A percentile compares a stretch with the other conserved stretches of the same genome.
Evolutionary conservation across 92 coral and sea anemone genomes (phyloP).

Genomic region (Parazoanthus atlanticus): DNA sequence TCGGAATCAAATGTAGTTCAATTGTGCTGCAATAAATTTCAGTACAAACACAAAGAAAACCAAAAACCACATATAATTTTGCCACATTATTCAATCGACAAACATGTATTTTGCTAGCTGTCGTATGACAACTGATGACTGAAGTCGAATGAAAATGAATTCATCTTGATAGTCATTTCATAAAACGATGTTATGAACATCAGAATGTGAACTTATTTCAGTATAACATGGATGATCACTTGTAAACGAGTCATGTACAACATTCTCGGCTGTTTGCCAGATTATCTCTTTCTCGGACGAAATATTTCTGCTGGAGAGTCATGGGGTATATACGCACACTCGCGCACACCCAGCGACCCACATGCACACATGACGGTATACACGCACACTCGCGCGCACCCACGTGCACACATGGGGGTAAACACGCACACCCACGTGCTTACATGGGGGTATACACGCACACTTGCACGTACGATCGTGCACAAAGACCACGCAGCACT

Average conservation of each 20-base stretch:
- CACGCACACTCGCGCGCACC: background rate
- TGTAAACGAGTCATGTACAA: background rate
- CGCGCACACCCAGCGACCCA: background rate
- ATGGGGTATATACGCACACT: background rate
- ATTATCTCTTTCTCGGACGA: too few relatives aligned
- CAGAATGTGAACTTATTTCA: background rate
- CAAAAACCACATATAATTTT: too few relatives aligned
- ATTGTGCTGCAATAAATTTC: background rate
- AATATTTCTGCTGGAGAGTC: background rate
- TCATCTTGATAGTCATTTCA: background rate
- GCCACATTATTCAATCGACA: background rate
- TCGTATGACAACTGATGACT: background rate
- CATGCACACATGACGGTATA: too few relatives aligned
- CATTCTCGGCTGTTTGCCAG: background rate
- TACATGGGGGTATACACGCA: background rate
- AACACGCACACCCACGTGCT: too few relatives aligned
- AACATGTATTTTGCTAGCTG: background rate
- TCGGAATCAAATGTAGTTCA: background rate
- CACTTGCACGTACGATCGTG: background rate
- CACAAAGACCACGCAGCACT: too few relatives aligned
- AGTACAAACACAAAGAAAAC: background rate
- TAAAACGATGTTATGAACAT: background rate
- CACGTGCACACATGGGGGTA: background rate
- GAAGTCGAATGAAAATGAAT: background rate
- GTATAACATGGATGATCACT: too few relatives aligned